Percentiles rank a stretch among this genome's conserved stretches.
phyloP scores from a whole-genome alignment of 2,113 vertebrate genomes.

The Eira barbara region DNA sequence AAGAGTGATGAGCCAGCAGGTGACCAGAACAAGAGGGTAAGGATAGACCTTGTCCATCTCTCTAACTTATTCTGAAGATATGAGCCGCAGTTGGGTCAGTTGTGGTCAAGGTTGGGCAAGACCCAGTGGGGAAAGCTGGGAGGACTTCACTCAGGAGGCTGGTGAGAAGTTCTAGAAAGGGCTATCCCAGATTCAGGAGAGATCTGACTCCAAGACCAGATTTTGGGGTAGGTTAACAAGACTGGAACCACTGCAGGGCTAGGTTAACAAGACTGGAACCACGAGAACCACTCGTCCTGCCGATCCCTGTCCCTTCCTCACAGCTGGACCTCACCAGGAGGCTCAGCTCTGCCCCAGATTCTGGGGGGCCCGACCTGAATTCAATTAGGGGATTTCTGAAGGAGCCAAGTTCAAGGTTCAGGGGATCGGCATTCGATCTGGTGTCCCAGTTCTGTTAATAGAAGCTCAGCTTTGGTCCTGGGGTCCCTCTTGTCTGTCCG shows the following conservation, averaged over 20 bases:
- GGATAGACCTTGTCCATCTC: background rate
- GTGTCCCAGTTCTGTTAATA: background rate
- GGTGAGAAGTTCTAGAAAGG: background rate
- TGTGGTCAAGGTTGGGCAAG: background rate
- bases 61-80: background rate
- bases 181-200: background rate
- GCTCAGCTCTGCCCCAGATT: background rate
- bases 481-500: background rate
- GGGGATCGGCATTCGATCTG: too few relatives aligned
- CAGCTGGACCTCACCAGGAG: background rate
- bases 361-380: background rate
- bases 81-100: background rate
- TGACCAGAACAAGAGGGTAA: background rate
- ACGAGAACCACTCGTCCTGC: background rate
- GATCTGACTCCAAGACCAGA: background rate
- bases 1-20: background rate
- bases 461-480: background rate
- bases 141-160: background rate
- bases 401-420: background rate
- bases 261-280: background rate
- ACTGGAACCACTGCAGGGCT: background rate
- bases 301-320: background rate
- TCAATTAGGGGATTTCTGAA: background rate
- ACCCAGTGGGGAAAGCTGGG: background rate
- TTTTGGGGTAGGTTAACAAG: background rate